These are phyloP conservation scores for Pyxicephalus adspersus DNA, from an alignment of 2,113 vertebrate species.

Conservation along the genomic window DNA sequence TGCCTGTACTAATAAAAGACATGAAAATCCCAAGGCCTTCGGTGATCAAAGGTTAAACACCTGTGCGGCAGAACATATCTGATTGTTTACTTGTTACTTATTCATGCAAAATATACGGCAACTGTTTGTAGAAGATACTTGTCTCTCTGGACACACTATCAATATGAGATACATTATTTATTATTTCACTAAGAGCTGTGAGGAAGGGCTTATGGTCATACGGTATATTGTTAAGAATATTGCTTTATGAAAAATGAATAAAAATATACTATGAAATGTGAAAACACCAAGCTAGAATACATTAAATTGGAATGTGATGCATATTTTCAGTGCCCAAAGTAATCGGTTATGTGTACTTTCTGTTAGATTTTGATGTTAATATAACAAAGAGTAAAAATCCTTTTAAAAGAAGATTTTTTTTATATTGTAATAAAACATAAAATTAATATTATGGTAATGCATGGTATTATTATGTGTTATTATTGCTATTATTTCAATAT, in stretches of 20 bases:
- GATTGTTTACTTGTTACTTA: slow-evolving; percentile 13
- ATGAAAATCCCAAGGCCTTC: not conserved
- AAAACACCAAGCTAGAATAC: not conserved
- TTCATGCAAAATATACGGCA: slow-evolving; percentile 6
- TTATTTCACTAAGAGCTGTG: slow-evolving; percentile 1
- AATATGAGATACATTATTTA: slow-evolving; percentile 16
- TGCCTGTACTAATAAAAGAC: not conserved
- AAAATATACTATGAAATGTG: not conserved
- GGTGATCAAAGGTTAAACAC: not conserved
- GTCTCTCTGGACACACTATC: not conserved
- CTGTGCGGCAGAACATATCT: slow-evolving; percentile 4
- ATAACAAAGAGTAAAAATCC: too few species aligned
- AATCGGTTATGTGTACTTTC: slow-evolving; percentile 1
- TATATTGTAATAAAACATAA: too few species aligned
- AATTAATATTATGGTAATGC: too few species aligned
- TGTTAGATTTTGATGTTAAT: not conserved
- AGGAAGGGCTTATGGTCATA: slow-evolving; percentile 22
- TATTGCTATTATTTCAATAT: too few species aligned
- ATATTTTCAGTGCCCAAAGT: not conserved
- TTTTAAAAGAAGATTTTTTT: too few species aligned
- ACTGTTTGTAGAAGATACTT: slow-evolving; percentile 7
- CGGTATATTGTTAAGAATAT: slow-evolving; percentile 7
- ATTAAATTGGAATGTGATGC: not conserved
- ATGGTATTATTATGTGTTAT: too few species aligned
- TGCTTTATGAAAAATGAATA: slow-evolving; percentile 3